Base-by-base conservation (phyloP, 2,113 vertebrate species). In the Oceanites oceanicus region DNA sequence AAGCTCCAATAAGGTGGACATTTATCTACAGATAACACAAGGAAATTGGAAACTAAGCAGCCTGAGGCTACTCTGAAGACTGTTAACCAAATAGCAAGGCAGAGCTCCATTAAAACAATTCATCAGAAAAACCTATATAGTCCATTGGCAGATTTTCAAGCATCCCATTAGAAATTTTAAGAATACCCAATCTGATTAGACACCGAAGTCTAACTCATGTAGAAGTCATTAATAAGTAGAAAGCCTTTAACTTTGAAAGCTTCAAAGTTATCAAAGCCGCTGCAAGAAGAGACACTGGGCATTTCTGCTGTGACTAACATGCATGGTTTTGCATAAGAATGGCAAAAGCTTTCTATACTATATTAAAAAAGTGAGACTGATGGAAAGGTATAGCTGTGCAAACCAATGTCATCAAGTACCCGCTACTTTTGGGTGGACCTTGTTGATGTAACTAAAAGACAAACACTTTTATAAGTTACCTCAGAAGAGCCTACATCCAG, bases 31-130 rank as follows among this genome's bases (percentile, higher is more conserved):
- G 88, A 94, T 93, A 95, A 95, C 72, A 58, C 44, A 91, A 83
- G 65, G 62, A 97, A 97, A 97, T 72, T 89, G 82, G 79, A 85
- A 96, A 92, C 87, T 79, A 97, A 96, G 89, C 85, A 94, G 93
- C 85, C 79, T 6, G 38, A 95, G 80, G 94, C 85, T 95, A 94
- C 38, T 47, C 56, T 92, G 73, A 96, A 80, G 80, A 74, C 76
- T 82, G 67, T 93, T 94, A 96, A 96, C 88, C 68, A 96, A 94
- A 88, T 6, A 95, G 90, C 44, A 83, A 88, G 52, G 79, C 89
- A 94, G 62, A 88, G 59, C 42, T 90, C 78, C 92, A 95, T 94
- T 96, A 93, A 97, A 97, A 65, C 88, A 95, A 97, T 93, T 96
- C 12, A 97, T 90, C 70, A 91, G 83, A 89, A 95, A 97, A 97